Percentiles rank a stretch among this genome's conserved stretches.
Conservation (phyloP, 2,113 vertebrate genomes). For the Bombycilla garrulus region DNA sequence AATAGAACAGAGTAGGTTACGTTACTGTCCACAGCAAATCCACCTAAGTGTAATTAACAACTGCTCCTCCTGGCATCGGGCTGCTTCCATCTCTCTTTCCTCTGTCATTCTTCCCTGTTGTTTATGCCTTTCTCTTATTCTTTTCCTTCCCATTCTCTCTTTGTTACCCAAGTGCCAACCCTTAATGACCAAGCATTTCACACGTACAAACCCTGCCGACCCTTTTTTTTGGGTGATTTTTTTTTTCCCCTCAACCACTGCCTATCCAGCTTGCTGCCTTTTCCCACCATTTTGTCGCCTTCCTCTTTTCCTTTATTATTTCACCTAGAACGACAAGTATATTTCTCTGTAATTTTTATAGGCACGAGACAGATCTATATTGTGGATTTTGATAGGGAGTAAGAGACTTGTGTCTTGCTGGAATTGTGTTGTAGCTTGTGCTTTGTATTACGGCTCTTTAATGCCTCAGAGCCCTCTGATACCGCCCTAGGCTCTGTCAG, state of each 20-base stretch:
- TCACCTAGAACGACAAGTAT: not conserved
- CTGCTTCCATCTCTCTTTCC: not conserved
- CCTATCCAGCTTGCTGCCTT: not conserved
- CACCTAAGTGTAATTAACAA: conserved; percentile 29
- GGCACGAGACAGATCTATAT: not conserved
- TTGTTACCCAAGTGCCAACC: not conserved
- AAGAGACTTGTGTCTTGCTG: not conserved
- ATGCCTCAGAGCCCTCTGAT: not conserved
- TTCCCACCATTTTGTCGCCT: not conserved
- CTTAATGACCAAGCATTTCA: not conserved
- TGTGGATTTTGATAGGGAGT: not conserved
- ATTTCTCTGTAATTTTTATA: conserved; percentile 26
- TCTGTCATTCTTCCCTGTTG: not conserved
- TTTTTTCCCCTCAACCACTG: not conserved
- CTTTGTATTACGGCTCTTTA: not conserved
- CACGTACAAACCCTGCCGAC: not conserved
- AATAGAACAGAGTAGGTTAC: not conserved
- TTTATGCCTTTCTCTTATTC: not conserved
- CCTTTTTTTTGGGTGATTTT: fast-evolving
- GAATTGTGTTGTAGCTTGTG: not conserved
- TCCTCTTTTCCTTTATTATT: not conserved
- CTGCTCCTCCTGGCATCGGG: not conserved
- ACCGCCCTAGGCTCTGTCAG: not conserved
- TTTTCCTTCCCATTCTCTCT: not conserved
- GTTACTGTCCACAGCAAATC: conserved; percentile 4